A percentile compares a stretch with the other conserved stretches of the same genome.
These are phyloP conservation scores for Ciconia boyciana DNA, from an alignment of 2,113 vertebrate genomes.

Conservation along the genomic window DNA sequence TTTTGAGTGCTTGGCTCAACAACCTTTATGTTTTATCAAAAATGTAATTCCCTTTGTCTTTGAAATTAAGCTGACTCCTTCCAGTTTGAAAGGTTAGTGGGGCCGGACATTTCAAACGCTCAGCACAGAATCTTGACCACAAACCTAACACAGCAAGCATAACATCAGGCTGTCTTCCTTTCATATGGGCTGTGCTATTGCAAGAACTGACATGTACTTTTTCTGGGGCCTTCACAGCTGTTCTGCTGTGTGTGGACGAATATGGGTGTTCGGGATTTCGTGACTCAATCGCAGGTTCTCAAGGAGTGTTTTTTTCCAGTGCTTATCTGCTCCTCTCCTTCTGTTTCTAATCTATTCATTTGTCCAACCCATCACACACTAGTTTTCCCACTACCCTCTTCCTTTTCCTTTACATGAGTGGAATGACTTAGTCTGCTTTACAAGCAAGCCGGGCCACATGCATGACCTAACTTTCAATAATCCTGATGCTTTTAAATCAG, in stretches of 20 bases:
- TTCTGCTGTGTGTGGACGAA: background rate
- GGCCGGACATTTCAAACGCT: background rate
- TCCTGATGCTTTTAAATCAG: background rate
- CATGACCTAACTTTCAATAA: background rate
- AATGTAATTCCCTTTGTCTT: background rate
- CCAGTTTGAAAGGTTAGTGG: background rate
- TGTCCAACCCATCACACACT: accelerated
- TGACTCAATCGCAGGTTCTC: background rate
- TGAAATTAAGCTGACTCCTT: background rate
- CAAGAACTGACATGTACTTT: background rate
- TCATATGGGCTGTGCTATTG: background rate
- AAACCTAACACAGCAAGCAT: background rate
- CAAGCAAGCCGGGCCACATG: background rate
- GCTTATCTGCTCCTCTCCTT: background rate
- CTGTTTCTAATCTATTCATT: background rate
- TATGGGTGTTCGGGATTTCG: accelerated
- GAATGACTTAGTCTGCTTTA: background rate
- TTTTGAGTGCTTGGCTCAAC: background rate
- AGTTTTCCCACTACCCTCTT: background rate
- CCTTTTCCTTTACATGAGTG: background rate
- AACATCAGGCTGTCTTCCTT: background rate
- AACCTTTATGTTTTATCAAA: background rate
- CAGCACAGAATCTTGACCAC: background rate
- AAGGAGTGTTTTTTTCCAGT: background rate
- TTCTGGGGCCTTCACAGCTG: background rate